Evolutionary conservation across 1,140 invertebrate species (phyloP), one percentile per base, ranked within the genome.

Genomic region (Drosophila paulistorum): DNA sequence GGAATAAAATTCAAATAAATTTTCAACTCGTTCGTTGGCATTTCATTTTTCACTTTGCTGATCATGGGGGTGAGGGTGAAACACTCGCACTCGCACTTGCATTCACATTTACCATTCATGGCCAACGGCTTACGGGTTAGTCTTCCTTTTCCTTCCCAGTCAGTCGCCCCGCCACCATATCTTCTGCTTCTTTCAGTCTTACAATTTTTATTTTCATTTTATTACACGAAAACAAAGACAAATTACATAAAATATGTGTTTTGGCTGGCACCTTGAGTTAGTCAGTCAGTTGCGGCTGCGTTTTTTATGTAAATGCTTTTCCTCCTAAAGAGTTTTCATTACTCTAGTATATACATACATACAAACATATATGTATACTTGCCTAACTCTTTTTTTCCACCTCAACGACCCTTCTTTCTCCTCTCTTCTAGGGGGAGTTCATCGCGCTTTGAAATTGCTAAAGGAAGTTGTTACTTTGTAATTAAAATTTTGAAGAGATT

Each of bases 1-100:
- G 57, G 81, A 83, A 90, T 90, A 90, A 90, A 90, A 84, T 90
- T 84, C 71, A 90, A 90, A 90, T 90, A 90, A 90, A 90, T 90
- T 90, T 79, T 68, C 87, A 80, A 83, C 87, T 83, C 74, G 74
- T 90, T 86, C 76, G 66, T 55, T 61, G 30, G 57, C 57, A 75
- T 86, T 89, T 67, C 85, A 87, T 89, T 87, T 87, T 78, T 87
- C 84, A 87, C 54, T 67, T 67, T 58, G 54, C 35, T 81, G 70
- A 69, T 61, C 55, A 78, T 66, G 73, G 73, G 78, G 86, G 71
- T 90, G 76, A 78, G 51, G 76, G 60, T 77, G 73, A 20, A 10
- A 51, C 71, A 79, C 76, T 71, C 74, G 66, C 65, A 74, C 58
- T 61, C 48, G 76, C 58, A 69, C 14, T 65, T 14, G 37, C 58